Evolutionary conservation across 2,113 vertebrate genomes (phyloP).

Genomic region (Neolamprologus ventralis): DNA sequence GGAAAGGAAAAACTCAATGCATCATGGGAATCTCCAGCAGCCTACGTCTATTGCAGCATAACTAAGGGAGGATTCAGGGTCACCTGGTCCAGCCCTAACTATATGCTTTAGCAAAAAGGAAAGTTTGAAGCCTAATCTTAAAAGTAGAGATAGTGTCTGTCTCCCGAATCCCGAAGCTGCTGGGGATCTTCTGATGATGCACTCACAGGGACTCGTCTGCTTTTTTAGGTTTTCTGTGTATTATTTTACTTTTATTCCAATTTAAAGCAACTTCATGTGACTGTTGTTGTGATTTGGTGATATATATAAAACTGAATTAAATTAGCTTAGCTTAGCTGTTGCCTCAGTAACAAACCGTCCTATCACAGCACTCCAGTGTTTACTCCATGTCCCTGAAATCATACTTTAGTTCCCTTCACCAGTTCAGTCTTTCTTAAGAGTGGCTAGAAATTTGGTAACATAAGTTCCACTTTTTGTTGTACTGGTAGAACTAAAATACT

Average conservation of each 20-base stretch:
- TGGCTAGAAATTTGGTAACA: rapidly evolving
- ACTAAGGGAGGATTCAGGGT: too few relatives aligned
- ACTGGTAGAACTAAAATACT: neutral
- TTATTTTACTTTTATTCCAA: rapidly evolving
- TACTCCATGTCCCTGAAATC: neutral
- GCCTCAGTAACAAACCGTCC: neutral
- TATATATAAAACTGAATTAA: neutral
- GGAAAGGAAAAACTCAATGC: too few relatives aligned
- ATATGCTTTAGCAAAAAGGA: too few relatives aligned
- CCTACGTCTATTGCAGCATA: too few relatives aligned
- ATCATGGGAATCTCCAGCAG: too few relatives aligned
- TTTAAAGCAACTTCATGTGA: neutral
- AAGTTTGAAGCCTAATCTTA: too few relatives aligned
- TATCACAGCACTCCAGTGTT: neutral
- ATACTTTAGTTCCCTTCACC: neutral
- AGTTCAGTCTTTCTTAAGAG: neutral
- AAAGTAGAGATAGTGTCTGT: too few relatives aligned
- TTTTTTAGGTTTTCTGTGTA: neutral
- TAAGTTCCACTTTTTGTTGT: neutral
- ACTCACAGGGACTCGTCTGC: neutral
- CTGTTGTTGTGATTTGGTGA: neutral
- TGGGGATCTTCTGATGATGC: neutral
- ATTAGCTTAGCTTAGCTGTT: rapidly evolving
- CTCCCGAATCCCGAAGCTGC: neutral
- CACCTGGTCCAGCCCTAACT: too few relatives aligned